Base-by-base conservation (phyloP, 1,140 invertebrate species). In the Drosophila aff. region DNA sequence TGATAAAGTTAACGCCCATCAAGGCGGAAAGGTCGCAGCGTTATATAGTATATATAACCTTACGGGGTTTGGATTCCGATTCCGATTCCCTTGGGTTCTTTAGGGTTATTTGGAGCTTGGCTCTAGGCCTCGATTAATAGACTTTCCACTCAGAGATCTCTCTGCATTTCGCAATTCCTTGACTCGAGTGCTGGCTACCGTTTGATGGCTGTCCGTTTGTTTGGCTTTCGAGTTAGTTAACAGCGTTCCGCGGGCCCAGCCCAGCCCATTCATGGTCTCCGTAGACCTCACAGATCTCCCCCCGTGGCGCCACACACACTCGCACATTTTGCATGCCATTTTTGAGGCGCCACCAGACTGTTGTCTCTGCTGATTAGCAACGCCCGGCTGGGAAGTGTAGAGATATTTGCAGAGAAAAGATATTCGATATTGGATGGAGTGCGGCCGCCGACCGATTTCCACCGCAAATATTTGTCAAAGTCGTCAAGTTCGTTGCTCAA, bases 201-300 rank as follows among this genome's bases (percentile, higher is more conserved):
- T 89, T 82, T 85, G 85, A 90, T 82, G 85, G 81, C 81, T 89
- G 85, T 90, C 85, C 62, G 65, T 90, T 89, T 89, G 85, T 90
- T 89, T 89, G 85, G 78, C 75, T 90, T 89, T 84, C 66, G 75
- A 79, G 81, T 89, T 90, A 81, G 85, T 89, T 90, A 85, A 40
- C 53, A 26, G 60, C 85, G 62, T 76, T 50, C 43, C 52, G 21
- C 15, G 2, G 36, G 55, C 76, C 61, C 31, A 15, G 31, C 53
- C 59, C 67, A 58, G 47, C 33, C 47, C 43, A 76, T 66, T 53
- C 66, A 57, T 38, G 21, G 33, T 28, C 66, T 73, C 50, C 52
- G 36, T 69, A 68, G 49, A 44, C 55, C 40, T 57, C 23, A 47
- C 53, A 52, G 36, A 63, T 75, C 44, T 62, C 43, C 71, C 65